A percentile compares a stretch with the other conserved stretches of the same genome.
These are phyloP conservation scores for Coregonus clupeaformis DNA, from an alignment of 2,113 vertebrate species.

Conservation along the genomic window DNA sequence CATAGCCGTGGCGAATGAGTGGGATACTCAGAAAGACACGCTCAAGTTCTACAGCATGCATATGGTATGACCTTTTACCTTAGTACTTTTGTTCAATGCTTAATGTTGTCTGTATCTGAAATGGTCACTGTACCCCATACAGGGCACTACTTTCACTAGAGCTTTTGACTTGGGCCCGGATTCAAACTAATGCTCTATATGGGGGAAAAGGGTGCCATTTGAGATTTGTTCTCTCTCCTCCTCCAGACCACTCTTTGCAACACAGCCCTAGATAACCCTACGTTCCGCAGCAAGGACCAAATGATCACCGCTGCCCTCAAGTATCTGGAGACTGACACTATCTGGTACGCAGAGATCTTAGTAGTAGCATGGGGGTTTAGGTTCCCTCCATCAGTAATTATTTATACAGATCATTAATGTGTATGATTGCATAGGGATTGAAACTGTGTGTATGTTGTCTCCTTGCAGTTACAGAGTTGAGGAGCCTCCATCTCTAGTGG, in stretches of 20 bases:
- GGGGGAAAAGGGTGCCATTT: too few species aligned
- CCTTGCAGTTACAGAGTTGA: constrained; percentile 90
- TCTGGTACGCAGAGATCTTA: constrained; percentile 78
- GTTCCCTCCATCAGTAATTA: neutral
- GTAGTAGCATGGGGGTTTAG: neutral
- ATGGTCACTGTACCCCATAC: neutral
- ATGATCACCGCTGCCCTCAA: constrained; percentile 87
- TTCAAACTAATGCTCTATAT: too few species aligned
- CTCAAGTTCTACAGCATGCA: constrained; percentile 97
- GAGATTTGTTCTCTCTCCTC: constrained; percentile 1
- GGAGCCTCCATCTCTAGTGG: constrained; percentile 86
- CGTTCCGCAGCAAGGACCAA: constrained; percentile 80
- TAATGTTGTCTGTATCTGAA: neutral
- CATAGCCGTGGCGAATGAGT: constrained; percentile 91
- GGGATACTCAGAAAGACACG: constrained; percentile 91
- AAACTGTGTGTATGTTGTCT: neutral
- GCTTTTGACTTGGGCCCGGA: too few species aligned
- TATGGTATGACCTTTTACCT: constrained; percentile 72
- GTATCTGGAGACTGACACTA: constrained; percentile 93
- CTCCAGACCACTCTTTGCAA: constrained; percentile 92
- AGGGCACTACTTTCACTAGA: too few species aligned
- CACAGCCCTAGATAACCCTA: constrained; percentile 94
- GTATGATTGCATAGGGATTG: neutral
- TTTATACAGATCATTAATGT: neutral
- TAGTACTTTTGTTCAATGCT: neutral